These are phyloP conservation scores for Bursaphelenchus okinawaensis DNA, from an alignment of 2,888 invertebrate species.

Conservation along the genomic window DNA sequence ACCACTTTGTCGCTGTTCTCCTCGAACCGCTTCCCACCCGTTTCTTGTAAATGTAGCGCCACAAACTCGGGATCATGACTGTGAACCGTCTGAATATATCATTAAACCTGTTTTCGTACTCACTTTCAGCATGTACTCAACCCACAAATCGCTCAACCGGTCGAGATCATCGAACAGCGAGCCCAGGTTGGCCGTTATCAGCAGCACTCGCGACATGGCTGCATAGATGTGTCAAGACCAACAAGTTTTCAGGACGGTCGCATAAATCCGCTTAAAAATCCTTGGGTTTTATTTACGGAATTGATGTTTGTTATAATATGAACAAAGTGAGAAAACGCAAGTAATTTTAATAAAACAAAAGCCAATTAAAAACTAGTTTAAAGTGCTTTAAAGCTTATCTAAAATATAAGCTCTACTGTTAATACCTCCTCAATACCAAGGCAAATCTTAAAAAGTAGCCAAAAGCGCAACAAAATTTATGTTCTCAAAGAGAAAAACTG, in stretches of 20 bases:
- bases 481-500: too few species aligned
- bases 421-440: too few species aligned
- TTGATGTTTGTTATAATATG: background rate
- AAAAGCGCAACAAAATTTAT: too few species aligned
- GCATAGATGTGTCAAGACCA: background rate
- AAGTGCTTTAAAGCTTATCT: too few species aligned
- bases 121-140: slow-evolving; percentile 33
- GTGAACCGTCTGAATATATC: slow-evolving; percentile 33
- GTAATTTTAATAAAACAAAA: too few species aligned
- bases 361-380: too few species aligned
- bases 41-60: slow-evolving; percentile 50
- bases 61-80: slow-evolving; percentile 32
- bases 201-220: slow-evolving; percentile 31
- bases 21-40: slow-evolving; percentile 47
- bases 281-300: background rate
- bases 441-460: too few species aligned
- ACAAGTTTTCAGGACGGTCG: background rate
- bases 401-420: too few species aligned
- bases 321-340: too few species aligned
- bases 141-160: slow-evolving; percentile 33
- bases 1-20: slow-evolving; percentile 41
- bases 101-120: slow-evolving; percentile 10
- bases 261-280: background rate
- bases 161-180: slow-evolving; percentile 49
- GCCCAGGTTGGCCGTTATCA: slow-evolving; percentile 55